A percentile compares a stretch with the other conserved stretches of the same genome.
Evolutionary conservation across 2,113 vertebrate genomes (phyloP).

Genomic region (Mohoua ochrocephala): DNA sequence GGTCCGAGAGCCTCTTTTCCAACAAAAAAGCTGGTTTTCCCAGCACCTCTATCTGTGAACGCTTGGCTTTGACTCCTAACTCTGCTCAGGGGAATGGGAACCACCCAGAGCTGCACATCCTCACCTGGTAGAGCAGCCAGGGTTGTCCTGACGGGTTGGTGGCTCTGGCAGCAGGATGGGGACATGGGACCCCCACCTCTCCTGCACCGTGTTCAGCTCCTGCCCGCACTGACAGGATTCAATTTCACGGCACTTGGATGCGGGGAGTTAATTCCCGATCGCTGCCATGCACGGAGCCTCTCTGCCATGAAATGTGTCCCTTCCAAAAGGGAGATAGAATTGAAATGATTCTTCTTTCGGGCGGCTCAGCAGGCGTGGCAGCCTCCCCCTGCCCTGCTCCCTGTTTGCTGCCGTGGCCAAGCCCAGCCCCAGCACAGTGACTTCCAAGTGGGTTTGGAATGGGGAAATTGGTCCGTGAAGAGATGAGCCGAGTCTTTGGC

Average conservation of each 20-base stretch:
- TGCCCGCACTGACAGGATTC: neutral
- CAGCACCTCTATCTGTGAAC: fast-evolving
- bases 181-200: too few species aligned
- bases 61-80: fast-evolving
- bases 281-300: neutral
- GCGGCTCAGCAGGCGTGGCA: neutral
- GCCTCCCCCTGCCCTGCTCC: neutral
- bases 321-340: conserved; percentile 6
- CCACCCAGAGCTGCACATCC: neutral
- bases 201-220: neutral
- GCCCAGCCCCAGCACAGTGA: neutral
- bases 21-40: neutral
- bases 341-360: neutral
- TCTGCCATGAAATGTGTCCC: neutral
- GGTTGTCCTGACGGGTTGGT: neutral
- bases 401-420: neutral
- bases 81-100: neutral
- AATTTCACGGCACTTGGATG: conserved; percentile 47
- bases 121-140: neutral
- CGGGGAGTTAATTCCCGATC: neutral
- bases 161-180: neutral
- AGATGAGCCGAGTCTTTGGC: neutral
- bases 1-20: neutral
- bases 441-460: neutral
- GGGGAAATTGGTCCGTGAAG: neutral